Percentiles rank a stretch among this genome's conserved stretches.
Evolutionary conservation across 2,797 vertebrate genomes (phyloP).

Genomic region (Gallirallus australis): DNA sequence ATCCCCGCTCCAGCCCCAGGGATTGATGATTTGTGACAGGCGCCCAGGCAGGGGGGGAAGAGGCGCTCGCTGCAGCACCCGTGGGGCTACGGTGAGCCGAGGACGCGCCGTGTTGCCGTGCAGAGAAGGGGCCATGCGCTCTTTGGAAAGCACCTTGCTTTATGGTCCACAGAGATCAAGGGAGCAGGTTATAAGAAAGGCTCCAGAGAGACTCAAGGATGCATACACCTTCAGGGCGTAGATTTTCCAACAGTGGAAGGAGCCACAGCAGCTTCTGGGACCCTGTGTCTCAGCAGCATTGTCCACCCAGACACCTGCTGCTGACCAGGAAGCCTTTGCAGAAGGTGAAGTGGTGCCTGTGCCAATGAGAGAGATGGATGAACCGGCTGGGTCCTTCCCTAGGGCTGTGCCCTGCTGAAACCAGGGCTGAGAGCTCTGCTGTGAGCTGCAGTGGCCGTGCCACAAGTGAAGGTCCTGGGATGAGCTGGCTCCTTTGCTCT

Average conservation of each 20-base stretch:
- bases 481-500: not conserved
- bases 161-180: not conserved
- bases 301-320: fast-evolving
- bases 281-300: not conserved
- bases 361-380: not conserved
- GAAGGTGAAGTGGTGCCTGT: not conserved
- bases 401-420: not conserved
- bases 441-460: not conserved
- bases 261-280: fast-evolving
- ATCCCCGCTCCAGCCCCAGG: not conserved
- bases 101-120: fast-evolving
- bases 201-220: not conserved
- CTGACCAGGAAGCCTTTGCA: not conserved
- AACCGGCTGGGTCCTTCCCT: not conserved
- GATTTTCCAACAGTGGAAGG: not conserved
- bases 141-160: not conserved
- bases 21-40: slow-evolving; percentile 34
- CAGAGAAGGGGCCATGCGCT: not conserved
- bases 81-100: not conserved
- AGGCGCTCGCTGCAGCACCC: not conserved
- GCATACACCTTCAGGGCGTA: fast-evolving
- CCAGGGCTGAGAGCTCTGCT: not conserved
- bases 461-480: not conserved
- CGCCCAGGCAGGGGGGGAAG: not conserved
- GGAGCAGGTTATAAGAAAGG: not conserved